Percentiles rank a stretch among this genome's conserved stretches.
Conservation (phyloP, 2,797 vertebrate species). For the Thaleichthys pacificus region DNA sequence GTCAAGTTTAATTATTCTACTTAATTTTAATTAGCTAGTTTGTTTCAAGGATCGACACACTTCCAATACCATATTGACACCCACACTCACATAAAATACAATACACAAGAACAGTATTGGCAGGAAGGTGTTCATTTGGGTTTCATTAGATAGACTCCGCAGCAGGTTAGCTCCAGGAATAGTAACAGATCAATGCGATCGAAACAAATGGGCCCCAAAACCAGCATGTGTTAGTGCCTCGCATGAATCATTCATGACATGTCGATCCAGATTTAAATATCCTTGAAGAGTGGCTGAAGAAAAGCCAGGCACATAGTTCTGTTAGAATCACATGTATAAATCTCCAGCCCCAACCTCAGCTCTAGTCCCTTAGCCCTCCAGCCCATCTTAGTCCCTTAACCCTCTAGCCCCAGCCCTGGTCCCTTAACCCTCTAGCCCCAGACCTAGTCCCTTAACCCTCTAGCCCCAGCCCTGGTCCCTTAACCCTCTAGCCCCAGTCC, state of each 20-base stretch:
- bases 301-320: background rate
- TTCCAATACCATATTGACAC: background rate
- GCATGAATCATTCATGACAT: constrained; percentile 2
- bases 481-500: no score
- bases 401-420: no score
- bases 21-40: background rate
- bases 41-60: background rate
- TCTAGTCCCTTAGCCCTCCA: no score
- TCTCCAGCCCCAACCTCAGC: background rate
- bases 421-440: no score
- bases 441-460: no score
- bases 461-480: no score
- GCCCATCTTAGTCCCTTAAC: no score
- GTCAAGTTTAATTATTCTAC: background rate
- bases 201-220: constrained; percentile 6
- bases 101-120: background rate
- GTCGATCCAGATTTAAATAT: background rate
- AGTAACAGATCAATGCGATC: constrained; percentile 25
- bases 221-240: background rate
- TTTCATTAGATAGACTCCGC: constrained; percentile 15
- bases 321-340: background rate
- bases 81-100: background rate
- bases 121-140: background rate
- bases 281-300: background rate
- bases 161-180: constrained; percentile 18